Evolutionary conservation across 1,140 invertebrate species (phyloP), one percentile per base, ranked within the genome.

Genomic region (Lordiphosa mommai): DNA sequence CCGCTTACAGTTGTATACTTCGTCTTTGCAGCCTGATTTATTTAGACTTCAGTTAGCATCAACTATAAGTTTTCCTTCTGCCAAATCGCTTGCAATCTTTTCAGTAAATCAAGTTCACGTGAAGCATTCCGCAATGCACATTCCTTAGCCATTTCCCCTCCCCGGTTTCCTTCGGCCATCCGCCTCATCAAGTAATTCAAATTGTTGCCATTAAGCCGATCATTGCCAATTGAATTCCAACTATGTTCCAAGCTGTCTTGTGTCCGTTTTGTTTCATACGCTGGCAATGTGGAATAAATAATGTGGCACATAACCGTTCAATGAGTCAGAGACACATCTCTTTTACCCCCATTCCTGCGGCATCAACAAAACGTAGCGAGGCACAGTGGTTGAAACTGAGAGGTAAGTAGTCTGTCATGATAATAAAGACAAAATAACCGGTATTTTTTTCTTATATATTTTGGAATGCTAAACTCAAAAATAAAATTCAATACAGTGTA

Each of bases 191-290:
- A 68, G 59, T 65, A 53, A 69, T 69, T 65, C 33, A 64, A 69
- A 69, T 69, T 53, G 55, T 65, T 64, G 61, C 56, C 61, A 69
- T 60, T 69, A 53, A 60, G 33, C 27, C 61, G 61, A 60, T 69
- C 48, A 53, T 59, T 66, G 58, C 37, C 53, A 69, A 69, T 64
- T 69, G 49, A 64, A 59, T 64, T 38, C 30, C 55, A 47, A 51
- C 46, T 51, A 33, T 36, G 14, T 49, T 36, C 29, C 47, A 36
- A 33, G 50, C 59, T 23, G n/a, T 13, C 14, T 17, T 27, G 27
- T 38, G 16, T 6, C 6, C 6, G 20, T 41, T 41, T 13, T 33
- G 51, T 12, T 30, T 47, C 27, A 50, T 64, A 23, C 61, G 32
- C 29, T n/a, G 13, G 44, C 46, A 48, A 50, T 50, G 44, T 34